Evolutionary conservation across 1,140 invertebrate species (phyloP), one percentile per base, ranked within the genome.

Genomic region (Cydia splendana): DNA sequence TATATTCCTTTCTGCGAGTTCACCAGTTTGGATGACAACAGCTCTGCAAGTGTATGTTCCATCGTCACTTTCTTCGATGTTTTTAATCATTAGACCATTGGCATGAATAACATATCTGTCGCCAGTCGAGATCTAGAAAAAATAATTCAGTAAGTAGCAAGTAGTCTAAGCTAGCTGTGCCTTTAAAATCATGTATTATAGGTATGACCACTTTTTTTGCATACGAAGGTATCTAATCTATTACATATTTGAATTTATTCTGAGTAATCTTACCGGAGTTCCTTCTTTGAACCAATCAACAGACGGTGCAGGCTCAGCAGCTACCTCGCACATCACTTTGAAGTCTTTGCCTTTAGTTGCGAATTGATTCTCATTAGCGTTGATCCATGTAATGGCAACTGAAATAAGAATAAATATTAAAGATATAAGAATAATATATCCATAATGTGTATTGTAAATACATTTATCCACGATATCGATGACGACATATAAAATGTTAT

Each of bases 211-310:
- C 38, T 42, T 51, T 51, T n/a, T 51, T 15, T 34, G 4, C 34
- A 34, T 30, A 2, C 30, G 30, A 30, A 30, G 15, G 45, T 73
- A 65, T 57, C 76, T 38, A 38, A 65, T 57, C 76, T 38, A 38
- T 38, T 6, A 38, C 34, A 38, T 73, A 30, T 71, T 67, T 9
- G 74, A 45, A 42, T 10, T 7, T 62, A 74, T 73, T 51, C 45
- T 71, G 20, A 38, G 45, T 65, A 71, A 38, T 84, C 87, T 93
- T 91, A 96, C 94, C 65, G 93, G 88, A 79, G 95, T 93, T n/a
- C 95, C 96, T 88, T 98, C 96, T 87, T 96, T 96, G 65, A 95
- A 94, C 98, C 97, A 98, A 86, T 97, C 96, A 13, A 98, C 95
- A 13, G 94, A 94, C 0, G 98, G 97, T 34, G 96, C 93, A 15